Evolutionary conservation across 2,888 invertebrate species (phyloP).

Genomic region (Cataglyphis cursor): DNA sequence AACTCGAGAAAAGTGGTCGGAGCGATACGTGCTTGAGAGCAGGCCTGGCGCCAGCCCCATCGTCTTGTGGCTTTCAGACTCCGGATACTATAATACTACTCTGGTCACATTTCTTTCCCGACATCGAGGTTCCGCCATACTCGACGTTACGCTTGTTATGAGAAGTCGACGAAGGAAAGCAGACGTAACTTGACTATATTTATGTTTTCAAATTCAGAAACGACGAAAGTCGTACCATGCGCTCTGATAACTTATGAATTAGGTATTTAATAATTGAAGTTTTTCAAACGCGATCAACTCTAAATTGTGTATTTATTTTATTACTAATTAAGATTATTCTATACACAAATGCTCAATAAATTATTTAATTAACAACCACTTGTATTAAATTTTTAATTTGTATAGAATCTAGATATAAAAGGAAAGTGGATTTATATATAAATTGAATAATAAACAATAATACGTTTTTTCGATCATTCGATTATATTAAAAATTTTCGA

Average conservation of each 20-base stretch:
- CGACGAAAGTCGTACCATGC: background rate
- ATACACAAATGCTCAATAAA: background rate
- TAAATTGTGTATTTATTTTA: background rate
- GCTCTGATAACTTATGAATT: background rate
- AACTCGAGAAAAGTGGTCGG: constrained; percentile 71
- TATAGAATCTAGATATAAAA: background rate
- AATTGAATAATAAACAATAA: background rate
- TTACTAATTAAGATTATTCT: background rate
- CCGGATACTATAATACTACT: constrained; percentile 71
- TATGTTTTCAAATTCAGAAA: constrained; percentile 1
- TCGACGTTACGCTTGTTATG: constrained; percentile 14
- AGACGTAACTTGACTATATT: background rate
- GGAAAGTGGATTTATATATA: background rate
- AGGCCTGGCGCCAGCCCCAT: constrained; percentile 65
- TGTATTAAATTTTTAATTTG: background rate
- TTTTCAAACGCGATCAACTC: background rate
- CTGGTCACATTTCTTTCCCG: constrained; percentile 35
- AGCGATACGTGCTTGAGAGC: constrained; percentile 79
- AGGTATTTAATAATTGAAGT: background rate
- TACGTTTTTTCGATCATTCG: background rate
- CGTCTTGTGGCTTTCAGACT: constrained; percentile 73
- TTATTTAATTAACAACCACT: background rate
- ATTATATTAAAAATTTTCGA: background rate
- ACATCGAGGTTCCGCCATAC: background rate
- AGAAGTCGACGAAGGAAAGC: constrained; percentile 26